A percentile compares a stretch with the other conserved stretches of the same genome.
phyloP scores from a whole-genome alignment of 2,113 vertebrate genomes.

The Corythornis cristatus region DNA sequence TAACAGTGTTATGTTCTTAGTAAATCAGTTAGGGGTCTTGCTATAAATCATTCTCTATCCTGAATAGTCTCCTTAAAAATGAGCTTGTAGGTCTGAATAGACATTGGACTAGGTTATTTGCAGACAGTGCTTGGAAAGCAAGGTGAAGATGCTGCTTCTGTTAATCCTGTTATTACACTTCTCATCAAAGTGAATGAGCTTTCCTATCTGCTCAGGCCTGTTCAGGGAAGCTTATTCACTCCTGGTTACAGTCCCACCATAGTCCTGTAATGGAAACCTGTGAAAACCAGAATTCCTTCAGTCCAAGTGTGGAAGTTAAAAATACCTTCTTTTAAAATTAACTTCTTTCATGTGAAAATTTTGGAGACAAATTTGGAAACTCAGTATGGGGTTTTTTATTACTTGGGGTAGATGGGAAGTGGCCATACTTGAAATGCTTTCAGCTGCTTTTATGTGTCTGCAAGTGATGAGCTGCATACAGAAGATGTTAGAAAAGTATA shows the following conservation, averaged over 20 bases:
- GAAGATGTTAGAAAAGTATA: neutral
- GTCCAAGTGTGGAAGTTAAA: neutral
- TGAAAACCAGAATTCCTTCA: neutral
- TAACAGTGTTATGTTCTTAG: neutral
- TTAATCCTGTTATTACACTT: neutral
- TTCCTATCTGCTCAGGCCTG: neutral
- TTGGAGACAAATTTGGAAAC: neutral
- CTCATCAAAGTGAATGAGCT: neutral
- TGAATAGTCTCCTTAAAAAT: neutral
- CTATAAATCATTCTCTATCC: neutral
- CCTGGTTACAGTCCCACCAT: neutral
- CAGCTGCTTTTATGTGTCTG: neutral
- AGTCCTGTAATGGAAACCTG: fast-evolving
- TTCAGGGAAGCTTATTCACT: neutral
- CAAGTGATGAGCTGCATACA: neutral
- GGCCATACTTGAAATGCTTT: neutral
- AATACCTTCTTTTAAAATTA: neutral
- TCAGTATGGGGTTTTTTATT: neutral
- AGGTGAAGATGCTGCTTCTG: neutral
- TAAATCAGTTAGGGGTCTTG: neutral
- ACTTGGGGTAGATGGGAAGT: neutral
- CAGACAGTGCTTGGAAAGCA: neutral
- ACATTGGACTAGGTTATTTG: neutral
- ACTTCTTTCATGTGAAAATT: neutral
- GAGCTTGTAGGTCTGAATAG: neutral